A percentile compares a stretch with the other conserved stretches of the same genome.
Conservation (phyloP, 2,888 invertebrate genomes). For the Tanytarsus gracilentus region DNA sequence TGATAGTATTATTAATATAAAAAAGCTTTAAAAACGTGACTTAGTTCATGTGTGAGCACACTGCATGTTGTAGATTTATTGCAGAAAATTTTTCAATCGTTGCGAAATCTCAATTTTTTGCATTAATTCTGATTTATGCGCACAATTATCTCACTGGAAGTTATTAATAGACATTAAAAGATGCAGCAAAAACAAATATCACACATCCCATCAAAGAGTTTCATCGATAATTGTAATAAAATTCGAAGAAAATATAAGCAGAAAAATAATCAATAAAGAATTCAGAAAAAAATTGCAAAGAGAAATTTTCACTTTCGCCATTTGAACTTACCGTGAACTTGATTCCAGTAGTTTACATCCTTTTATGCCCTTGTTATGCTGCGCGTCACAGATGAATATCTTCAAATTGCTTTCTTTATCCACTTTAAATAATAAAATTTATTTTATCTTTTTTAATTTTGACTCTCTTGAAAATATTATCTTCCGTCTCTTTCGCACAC, state of each 20-base stretch:
- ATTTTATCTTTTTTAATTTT: too few relatives aligned
- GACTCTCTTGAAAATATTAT: too few relatives aligned
- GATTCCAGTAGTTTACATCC: conserved; percentile 13
- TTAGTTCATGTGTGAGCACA: too few relatives aligned
- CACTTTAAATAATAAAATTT: neutral
- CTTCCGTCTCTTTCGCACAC: too few relatives aligned
- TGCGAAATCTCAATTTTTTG: neutral
- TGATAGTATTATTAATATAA: neutral
- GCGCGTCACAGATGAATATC: neutral
- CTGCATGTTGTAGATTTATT: neutral
- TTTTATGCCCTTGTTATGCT: neutral
- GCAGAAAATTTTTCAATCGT: neutral
- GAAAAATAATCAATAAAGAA: neutral
- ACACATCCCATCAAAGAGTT: neutral
- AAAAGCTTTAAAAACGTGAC: neutral
- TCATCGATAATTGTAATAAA: neutral
- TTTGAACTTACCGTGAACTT: neutral
- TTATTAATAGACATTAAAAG: neutral
- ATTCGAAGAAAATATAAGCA: neutral
- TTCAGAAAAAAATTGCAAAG: neutral
- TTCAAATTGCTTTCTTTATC: neutral
- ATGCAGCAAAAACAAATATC: neutral
- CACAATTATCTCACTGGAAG: neutral
- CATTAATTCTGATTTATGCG: neutral
- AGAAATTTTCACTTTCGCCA: neutral